Evolutionary conservation across 2,888 invertebrate species (phyloP), one percentile per base, ranked within the genome.

Genomic region (Eumacrocentrus americanus): DNA sequence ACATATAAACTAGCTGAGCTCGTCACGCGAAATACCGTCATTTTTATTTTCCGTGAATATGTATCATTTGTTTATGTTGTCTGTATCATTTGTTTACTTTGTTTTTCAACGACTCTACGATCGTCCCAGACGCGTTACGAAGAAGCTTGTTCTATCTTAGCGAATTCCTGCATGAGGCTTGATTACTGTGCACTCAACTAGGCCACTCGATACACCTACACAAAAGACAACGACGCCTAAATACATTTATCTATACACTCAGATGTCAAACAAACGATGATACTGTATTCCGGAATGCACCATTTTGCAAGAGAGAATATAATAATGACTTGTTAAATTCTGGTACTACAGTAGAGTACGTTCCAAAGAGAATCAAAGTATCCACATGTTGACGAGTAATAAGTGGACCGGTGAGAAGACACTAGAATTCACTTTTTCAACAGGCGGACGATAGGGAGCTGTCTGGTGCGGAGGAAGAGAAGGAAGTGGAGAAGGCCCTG

Each of bases 391-490:
- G 11, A 40, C n/a, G 37, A 34, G 50, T 34, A 9, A 22, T 42
- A 9, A 42, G 5, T 16, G 12, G 34, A 14, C 16, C 18, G 73
- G 68, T 66, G 71, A 70, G 68, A 71, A 60, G 58, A 62, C 66
- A 67, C 58, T 62, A 61, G 57, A 67, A 54, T 51, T 51, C 47
- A 18, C 9, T 54, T 70, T 72, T 65, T 61, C 64, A 57, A 66
- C 74, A 85, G 79, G 85, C 84, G 70, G 87, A 86, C 70, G 86
- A 86, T 54, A 85, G 84, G 72, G 85, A 86, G 72, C 76, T 85
- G 63, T 84, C 86, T 54, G 85, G 84, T 18, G 84, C 85, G 54
- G 85, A 86, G 72, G 86, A 86, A 72, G 85, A 86, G 71, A 86
- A 86, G 72, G 85, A 86, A 76, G 85, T 84, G 55, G 86, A 85